A percentile compares a stretch with the other conserved stretches of the same genome.
Conservation (phyloP, 2,113 vertebrate species). For the Talpa occidentalis region DNA sequence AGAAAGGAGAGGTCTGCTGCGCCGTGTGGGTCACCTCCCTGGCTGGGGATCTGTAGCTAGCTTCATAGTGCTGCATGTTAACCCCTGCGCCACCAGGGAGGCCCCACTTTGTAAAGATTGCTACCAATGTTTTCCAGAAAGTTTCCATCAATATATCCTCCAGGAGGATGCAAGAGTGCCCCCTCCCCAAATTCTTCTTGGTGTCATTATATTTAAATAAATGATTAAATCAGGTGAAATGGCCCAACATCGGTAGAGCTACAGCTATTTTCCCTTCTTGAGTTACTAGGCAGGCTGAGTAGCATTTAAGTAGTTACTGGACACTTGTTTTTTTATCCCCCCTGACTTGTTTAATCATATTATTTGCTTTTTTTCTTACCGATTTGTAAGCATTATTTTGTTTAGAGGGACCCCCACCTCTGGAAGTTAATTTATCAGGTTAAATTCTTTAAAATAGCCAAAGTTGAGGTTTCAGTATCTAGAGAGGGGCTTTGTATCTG, state of each 20-base stretch:
- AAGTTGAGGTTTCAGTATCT: slow-evolving; percentile 7
- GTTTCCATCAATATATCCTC: neutral
- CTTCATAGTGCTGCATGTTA: too few species aligned
- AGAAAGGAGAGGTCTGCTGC: too few species aligned
- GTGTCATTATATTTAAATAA: neutral
- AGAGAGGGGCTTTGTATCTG: neutral
- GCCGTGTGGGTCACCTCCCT: too few species aligned
- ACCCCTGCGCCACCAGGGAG: too few species aligned
- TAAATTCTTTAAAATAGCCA: slow-evolving; percentile 24
- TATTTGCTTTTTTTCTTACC: neutral
- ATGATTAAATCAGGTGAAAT: neutral
- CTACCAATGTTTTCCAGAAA: neutral
- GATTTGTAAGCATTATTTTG: neutral
- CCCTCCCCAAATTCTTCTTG: slow-evolving; percentile 9
- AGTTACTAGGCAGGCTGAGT: neutral
- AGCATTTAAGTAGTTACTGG: neutral
- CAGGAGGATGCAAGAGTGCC: neutral
- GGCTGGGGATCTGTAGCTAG: too few species aligned
- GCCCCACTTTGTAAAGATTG: neutral
- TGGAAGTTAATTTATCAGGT: neutral
- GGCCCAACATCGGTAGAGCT: neutral
- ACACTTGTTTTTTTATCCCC: neutral
- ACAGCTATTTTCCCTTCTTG: neutral
- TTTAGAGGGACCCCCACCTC: neutral
- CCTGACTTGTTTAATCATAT: neutral